A percentile compares a stretch with the other conserved stretches of the same genome.
phyloP scores from a whole-genome alignment of 1,140 invertebrate genomes.

The Grapholita molesta region DNA sequence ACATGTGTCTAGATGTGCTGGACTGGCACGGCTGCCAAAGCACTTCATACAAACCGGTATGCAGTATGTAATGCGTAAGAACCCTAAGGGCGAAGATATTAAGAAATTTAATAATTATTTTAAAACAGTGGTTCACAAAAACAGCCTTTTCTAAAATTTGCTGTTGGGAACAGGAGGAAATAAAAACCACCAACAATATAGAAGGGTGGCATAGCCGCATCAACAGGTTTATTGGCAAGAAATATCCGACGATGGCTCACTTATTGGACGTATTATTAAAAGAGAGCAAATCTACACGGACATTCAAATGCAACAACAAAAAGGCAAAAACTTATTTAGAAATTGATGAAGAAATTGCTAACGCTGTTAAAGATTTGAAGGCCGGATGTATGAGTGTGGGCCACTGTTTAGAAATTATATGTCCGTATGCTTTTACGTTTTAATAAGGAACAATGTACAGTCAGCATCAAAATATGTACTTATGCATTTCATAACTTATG shows the following conservation, averaged over 20 bases:
- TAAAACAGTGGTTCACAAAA: neutral
- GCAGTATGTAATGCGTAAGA: neutral
- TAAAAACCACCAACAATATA: neutral
- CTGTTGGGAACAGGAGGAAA: neutral
- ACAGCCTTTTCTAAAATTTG: neutral
- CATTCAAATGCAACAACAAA: neutral
- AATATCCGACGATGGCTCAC: neutral
- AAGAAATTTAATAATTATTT: slow-evolving; percentile 3
- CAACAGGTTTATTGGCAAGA: neutral
- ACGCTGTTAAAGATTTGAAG: neutral
- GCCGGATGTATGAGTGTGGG: neutral
- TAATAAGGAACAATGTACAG: too few species aligned
- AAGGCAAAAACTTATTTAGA: neutral
- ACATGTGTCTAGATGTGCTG: neutral
- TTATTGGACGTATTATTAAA: neutral
- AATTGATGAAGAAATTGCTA: neutral
- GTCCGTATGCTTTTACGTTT: too few species aligned
- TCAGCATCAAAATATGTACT: too few species aligned
- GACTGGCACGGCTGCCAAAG: neutral
- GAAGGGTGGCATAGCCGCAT: slow-evolving; percentile 8
- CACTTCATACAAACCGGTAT: neutral
- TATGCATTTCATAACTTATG: too few species aligned
- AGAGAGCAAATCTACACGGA: neutral
- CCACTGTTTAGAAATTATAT: neutral
- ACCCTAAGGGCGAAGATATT: neutral